Evolutionary conservation across 2,888 invertebrate genomes (phyloP).

Genomic region (Hypselothyrea guttata): DNA sequence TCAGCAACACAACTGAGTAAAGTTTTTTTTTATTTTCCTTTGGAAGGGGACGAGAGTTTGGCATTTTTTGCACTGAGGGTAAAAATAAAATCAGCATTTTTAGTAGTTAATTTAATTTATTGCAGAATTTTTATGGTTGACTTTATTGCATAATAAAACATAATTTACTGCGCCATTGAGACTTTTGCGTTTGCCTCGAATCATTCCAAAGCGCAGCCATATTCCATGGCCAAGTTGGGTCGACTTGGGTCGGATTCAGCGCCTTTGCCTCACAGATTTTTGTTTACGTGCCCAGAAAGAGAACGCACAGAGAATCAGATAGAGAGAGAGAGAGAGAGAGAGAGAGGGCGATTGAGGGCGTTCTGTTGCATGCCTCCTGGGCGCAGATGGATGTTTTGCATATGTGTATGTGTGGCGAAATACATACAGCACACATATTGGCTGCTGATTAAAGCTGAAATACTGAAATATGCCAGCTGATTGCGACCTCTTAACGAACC

Average conservation of each 20-base stretch:
- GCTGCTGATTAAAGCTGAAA: constrained; percentile 38
- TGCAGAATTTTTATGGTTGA: constrained; percentile 83
- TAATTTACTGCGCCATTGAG: constrained; percentile 82
- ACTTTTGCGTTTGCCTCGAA: constrained; percentile 75
- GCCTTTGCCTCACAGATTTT: constrained; percentile 16
- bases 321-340: not conserved
- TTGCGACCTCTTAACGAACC: constrained; percentile 19
- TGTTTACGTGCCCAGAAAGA: constrained; percentile 29
- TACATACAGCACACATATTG: constrained; percentile 25
- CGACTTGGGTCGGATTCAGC: constrained; percentile 3
- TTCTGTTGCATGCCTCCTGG: constrained; percentile 36
- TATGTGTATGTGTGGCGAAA: constrained; percentile 4
- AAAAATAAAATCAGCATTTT: constrained; percentile 82
- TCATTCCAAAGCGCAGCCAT: constrained; percentile 71
- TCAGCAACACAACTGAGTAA: constrained; percentile 24
- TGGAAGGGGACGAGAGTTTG: not conserved
- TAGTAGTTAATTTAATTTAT: constrained; percentile 83
- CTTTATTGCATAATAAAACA: constrained; percentile 83
- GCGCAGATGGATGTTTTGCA: constrained; percentile 26
- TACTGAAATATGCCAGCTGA: constrained; percentile 19
- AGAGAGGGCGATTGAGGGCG: constrained; percentile 21
- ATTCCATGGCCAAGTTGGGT: constrained; percentile 31
- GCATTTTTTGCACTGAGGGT: constrained; percentile 53
- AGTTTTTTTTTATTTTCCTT: constrained; percentile 11
- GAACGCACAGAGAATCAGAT: not conserved